Conservation (phyloP, 2,888 invertebrate genomes). For the Melipona bicolor region DNA sequence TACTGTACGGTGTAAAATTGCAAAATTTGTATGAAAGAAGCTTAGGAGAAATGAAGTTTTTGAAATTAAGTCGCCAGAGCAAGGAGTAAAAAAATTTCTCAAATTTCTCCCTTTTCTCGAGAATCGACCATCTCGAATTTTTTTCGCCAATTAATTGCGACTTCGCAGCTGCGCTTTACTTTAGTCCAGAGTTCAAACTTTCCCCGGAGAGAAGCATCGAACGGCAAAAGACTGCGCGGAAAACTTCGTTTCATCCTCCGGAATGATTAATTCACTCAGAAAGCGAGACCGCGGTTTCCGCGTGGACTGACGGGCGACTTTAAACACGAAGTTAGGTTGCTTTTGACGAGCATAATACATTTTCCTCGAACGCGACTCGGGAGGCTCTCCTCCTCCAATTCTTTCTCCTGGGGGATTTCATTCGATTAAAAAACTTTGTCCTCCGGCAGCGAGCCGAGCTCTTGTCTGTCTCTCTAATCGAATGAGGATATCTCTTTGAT, state of each 20-base stretch:
- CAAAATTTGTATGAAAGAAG: too few relatives aligned
- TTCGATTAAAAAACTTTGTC: conserved; percentile 1
- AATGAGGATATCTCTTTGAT: background rate
- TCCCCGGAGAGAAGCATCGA: conserved; percentile 19
- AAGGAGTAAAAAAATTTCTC: too few relatives aligned
- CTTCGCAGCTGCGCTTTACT: background rate
- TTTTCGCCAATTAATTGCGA: background rate
- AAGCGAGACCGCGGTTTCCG: conserved; percentile 24
- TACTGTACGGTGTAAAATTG: too few relatives aligned
- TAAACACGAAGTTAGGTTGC: conserved; percentile 24
- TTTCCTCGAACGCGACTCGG: conserved; percentile 13
- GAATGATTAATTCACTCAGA: conserved; percentile 45
- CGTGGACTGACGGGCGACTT: conserved; percentile 31
- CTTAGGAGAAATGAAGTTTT: too few relatives aligned
- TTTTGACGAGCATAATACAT: conserved; percentile 37
- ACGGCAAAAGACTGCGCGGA: conserved; percentile 1
- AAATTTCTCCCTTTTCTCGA: background rate
- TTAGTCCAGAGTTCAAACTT: background rate
- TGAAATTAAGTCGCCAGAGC: too few relatives aligned
- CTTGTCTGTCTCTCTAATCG: background rate
- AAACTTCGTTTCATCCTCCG: conserved; percentile 23
- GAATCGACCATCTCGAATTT: background rate
- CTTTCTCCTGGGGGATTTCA: background rate
- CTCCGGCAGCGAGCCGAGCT: background rate
- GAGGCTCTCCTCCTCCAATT: background rate